Conservation (phyloP, 2,113 vertebrate genomes). For the Echinops telfairi region DNA sequence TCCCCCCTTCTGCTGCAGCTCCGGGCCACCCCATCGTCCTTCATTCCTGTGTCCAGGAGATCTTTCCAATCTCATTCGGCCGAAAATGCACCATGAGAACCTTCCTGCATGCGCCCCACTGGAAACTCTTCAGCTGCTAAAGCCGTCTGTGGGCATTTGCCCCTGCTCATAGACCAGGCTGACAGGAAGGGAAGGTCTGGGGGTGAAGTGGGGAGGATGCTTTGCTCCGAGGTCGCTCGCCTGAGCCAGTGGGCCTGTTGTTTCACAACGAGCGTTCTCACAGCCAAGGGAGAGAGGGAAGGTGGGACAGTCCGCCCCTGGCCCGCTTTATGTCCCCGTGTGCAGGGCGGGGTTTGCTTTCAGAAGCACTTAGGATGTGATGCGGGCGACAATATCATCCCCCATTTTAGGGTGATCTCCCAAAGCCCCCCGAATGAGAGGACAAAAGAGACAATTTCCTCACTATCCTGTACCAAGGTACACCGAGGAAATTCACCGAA, state of each 20-base stretch:
- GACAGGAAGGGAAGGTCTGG: constrained; percentile 10
- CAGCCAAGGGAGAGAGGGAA: not conserved
- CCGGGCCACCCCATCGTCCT: not conserved
- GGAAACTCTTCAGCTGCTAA: constrained; percentile 53
- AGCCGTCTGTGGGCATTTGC: not conserved
- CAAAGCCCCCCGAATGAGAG: not conserved
- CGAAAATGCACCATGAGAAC: not conserved
- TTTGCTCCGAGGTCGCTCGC: constrained; percentile 18
- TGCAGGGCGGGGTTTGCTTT: constrained; percentile 59
- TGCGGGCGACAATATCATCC: not conserved
- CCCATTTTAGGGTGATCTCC: not conserved
- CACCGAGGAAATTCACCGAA: constrained; percentile 15
- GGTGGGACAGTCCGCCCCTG: not conserved
- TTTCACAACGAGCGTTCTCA: constrained; percentile 28
- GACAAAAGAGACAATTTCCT: not conserved
- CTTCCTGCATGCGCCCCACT: not conserved
- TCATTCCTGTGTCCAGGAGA: constrained; percentile 50
- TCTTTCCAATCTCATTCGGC: constrained; percentile 22
- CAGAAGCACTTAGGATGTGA: constrained; percentile 46
- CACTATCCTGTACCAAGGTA: not conserved
- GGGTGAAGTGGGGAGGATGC: constrained; percentile 28
- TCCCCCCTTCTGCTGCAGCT: constrained; percentile 31
- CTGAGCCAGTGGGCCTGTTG: constrained; percentile 1
- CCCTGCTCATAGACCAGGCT: not conserved
- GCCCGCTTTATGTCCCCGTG: not conserved